Conservation (phyloP, 1,140 invertebrate species). For the Panagrolaimus sp. region DNA sequence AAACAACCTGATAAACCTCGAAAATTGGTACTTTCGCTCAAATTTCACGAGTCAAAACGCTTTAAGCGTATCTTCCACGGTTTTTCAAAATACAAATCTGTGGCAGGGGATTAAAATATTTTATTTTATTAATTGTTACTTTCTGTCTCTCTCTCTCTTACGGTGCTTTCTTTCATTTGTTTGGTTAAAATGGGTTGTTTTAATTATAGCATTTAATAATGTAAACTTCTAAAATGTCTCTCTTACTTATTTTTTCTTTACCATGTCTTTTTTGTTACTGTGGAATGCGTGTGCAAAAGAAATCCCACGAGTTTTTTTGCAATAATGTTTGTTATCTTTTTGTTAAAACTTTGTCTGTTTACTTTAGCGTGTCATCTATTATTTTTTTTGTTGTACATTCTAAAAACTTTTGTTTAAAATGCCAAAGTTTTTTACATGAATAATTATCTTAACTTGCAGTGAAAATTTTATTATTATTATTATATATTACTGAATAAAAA, state of each 20-base stretch:
- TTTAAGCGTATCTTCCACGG: slow-evolving; percentile 99
- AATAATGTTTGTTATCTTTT: neutral
- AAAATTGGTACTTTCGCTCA: slow-evolving; percentile 89
- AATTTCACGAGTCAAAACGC: slow-evolving; percentile 85
- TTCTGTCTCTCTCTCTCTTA: slow-evolving; percentile 5
- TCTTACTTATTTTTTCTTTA: neutral
- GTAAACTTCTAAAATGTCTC: neutral
- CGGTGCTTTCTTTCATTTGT: slow-evolving; percentile 15
- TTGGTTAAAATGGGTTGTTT: neutral
- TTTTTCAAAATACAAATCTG: slow-evolving; percentile 68
- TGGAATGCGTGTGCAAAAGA: neutral
- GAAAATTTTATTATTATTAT: neutral
- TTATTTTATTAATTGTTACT: too few species aligned
- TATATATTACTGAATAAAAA: neutral
- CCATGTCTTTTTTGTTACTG: too few species aligned
- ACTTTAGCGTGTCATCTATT: neutral
- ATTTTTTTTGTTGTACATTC: neutral
- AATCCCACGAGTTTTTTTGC: neutral
- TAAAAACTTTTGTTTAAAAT: neutral
- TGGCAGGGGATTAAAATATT: slow-evolving; percentile 29
- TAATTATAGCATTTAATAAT: neutral
- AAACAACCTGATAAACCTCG: slow-evolving; percentile 85
- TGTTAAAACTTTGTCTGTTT: neutral
- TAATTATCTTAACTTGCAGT: neutral
- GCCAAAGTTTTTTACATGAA: neutral